Evolutionary conservation across 1,140 invertebrate species (phyloP), one percentile per base, ranked within the genome.

Genomic region (Melipona quadrifasciata): DNA sequence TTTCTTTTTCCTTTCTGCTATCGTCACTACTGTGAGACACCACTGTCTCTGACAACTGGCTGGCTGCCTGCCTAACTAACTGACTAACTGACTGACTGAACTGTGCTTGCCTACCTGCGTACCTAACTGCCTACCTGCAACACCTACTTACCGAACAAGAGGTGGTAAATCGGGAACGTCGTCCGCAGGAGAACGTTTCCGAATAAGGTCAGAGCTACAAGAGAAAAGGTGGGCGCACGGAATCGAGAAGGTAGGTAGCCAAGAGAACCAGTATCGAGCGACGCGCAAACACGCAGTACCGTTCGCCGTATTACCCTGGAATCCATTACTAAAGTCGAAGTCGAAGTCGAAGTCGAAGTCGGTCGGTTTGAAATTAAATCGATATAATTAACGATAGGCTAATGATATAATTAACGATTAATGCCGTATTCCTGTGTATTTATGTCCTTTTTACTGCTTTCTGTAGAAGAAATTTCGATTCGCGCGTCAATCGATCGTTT

Each of bases 131-230:
- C 86, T 88, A 85, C 82, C 61, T 80, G 31, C 47, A n/a, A 86
- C 86, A 82, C 87, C 87, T 88, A 84, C 74, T 61, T 84, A 65
- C 55, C 72, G 70, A 53, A 6, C 67, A 76, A 65, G 80, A 87
- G 72, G 71, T 82, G 89, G 68, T 86, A 88, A 84, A 87, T 89
- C 87, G 84, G 87, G 87, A 85, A 85, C 87, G 84, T 77, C 76
- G 87, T 80, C 57, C 80, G 57, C 80, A 80, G 88, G 89, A 92
- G 92, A 93, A 93, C 93, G 92, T 93, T 92, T 93, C 93, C 93
- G 93, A 94, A 94, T 94, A 94, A 94, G 93, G 93, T 93, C 90
- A 93, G 91, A 92, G 87, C 90, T 86, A 88, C 91, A 89, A 90
- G 89, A 87, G 88, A 89, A 88, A 89, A 91, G 90, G 93, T 94